These are phyloP conservation scores for Brachyhypopomus occidentalis DNA, from an alignment of 2,113 vertebrate genomes.

Conservation along the genomic window DNA sequence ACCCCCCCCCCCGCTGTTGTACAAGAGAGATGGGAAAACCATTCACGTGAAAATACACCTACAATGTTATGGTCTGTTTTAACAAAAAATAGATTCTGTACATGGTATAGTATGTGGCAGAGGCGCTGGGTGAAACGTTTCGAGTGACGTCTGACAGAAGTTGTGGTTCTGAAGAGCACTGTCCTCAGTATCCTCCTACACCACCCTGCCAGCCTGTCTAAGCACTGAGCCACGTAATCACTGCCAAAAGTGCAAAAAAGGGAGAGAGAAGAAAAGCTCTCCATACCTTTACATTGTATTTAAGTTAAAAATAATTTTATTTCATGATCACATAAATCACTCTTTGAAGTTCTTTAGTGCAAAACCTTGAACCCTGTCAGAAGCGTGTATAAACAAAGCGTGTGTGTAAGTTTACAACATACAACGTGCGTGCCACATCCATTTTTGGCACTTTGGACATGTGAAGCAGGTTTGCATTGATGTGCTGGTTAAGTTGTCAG, in stretches of 20 bases:
- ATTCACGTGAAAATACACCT: no score
- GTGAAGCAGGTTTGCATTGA: slow-evolving; percentile 74
- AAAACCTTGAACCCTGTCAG: slow-evolving; percentile 71
- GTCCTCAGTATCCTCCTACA: slow-evolving; percentile 21
- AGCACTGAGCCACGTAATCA: slow-evolving; percentile 21
- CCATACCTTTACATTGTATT: slow-evolving; percentile 15
- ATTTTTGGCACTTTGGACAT: slow-evolving; percentile 78
- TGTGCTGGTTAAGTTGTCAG: slow-evolving; percentile 76
- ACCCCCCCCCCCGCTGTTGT: no score
- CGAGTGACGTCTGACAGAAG: neutral
- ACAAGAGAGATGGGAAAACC: no score
- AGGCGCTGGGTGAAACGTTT: neutral
- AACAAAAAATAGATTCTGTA: neutral
- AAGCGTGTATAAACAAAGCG: slow-evolving; percentile 63
- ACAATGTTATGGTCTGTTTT: no score
- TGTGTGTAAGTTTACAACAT: slow-evolving; percentile 35
- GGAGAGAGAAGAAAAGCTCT: slow-evolving; percentile 24
- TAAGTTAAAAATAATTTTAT: slow-evolving; percentile 69
- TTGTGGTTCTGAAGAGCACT: neutral
- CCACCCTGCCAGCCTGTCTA: slow-evolving; percentile 34
- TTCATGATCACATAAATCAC: slow-evolving; percentile 70
- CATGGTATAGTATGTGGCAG: neutral
- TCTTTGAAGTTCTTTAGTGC: slow-evolving; percentile 69
- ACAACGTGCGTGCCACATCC: slow-evolving; percentile 59
- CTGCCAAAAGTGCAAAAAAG: slow-evolving; percentile 48